Evolutionary conservation across 2,888 invertebrate genomes (phyloP).

Genomic region (Cryptophagus acutangulus): DNA sequence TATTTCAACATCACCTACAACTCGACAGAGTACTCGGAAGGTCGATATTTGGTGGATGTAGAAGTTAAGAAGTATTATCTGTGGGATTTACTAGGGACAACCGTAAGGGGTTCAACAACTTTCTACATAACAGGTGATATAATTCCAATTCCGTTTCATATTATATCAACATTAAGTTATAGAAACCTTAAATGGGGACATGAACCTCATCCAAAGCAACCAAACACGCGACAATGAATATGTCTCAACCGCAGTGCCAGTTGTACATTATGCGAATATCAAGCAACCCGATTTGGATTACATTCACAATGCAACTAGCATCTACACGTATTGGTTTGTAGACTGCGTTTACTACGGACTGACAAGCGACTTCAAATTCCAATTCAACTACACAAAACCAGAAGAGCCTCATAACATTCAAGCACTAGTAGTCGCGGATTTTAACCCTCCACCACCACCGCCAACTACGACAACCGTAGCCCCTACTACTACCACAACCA

Average conservation of each 20-base stretch:
- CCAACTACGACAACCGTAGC: conserved; percentile 36
- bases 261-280: conserved; percentile 55
- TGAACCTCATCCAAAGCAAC: conserved; percentile 61
- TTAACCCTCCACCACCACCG: conserved; percentile 54
- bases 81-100: no score
- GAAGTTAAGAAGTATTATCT: conserved; percentile 45
- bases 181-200: conserved; percentile 65
- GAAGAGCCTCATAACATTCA: conserved; percentile 61
- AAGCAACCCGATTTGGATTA: conserved; percentile 58
- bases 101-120: no score
- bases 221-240: conserved; percentile 53
- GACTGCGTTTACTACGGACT: conserved; percentile 68
- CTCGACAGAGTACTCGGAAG: conserved; percentile 52
- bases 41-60: conserved; percentile 58
- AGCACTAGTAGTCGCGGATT: conserved; percentile 67
- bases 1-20: conserved; percentile 61
- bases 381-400: conserved; percentile 59
- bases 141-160: conserved; percentile 1
- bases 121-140: conserved; percentile 51
- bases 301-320: conserved; percentile 53
- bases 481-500: conserved; percentile 20
- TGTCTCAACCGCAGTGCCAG: conserved; percentile 59
- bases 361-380: conserved; percentile 57
- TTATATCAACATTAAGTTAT: conserved; percentile 32
- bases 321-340: conserved; percentile 73